These are phyloP conservation scores for Mesorhabditis belari DNA, from an alignment of 2,888 invertebrate genomes.

Conservation along the genomic window DNA sequence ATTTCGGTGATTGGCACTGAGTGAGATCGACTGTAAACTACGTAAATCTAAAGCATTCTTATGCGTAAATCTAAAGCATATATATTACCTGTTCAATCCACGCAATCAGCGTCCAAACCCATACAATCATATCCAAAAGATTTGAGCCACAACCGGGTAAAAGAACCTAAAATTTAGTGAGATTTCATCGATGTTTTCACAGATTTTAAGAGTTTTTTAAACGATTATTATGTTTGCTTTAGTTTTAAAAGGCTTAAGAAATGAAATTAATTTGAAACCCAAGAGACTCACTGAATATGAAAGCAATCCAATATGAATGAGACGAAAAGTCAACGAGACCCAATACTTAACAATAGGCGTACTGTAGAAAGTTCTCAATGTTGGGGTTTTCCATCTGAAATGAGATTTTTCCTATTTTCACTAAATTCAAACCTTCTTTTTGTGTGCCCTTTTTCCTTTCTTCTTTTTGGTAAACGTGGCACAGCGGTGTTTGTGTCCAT, in stretches of 20 bases:
- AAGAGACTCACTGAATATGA: conserved; percentile 29
- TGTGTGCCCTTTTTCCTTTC: conserved; percentile 9
- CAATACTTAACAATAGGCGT: conserved; percentile 57
- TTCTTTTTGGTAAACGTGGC: conserved; percentile 4
- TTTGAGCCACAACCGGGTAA: conserved; percentile 55
- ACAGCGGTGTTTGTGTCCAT: conserved; percentile 2
- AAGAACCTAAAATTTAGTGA: conserved; percentile 12
- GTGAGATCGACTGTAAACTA: conserved; percentile 18
- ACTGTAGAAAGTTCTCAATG: conserved; percentile 52
- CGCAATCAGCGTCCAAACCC: conserved; percentile 50
- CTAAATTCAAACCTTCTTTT: conserved; percentile 4
- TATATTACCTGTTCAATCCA: conserved; percentile 38
- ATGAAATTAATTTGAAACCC: background rate
- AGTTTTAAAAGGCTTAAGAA: too few species aligned
- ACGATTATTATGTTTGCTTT: too few species aligned
- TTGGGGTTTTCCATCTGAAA: conserved; percentile 19
- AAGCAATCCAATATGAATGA: conserved; percentile 39
- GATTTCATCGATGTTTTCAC: background rate
- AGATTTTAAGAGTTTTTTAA: too few species aligned
- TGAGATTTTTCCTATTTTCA: background rate
- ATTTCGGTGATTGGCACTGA: conserved; percentile 22
- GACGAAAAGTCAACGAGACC: conserved; percentile 53
- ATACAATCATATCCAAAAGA: conserved; percentile 53
- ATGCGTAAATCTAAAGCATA: conserved; percentile 11
- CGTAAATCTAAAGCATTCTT: conserved; percentile 6